A percentile compares a stretch with the other conserved stretches of the same genome.
Conservation (phyloP, 2,113 vertebrate species). For the Plectropomus leopardus region DNA sequence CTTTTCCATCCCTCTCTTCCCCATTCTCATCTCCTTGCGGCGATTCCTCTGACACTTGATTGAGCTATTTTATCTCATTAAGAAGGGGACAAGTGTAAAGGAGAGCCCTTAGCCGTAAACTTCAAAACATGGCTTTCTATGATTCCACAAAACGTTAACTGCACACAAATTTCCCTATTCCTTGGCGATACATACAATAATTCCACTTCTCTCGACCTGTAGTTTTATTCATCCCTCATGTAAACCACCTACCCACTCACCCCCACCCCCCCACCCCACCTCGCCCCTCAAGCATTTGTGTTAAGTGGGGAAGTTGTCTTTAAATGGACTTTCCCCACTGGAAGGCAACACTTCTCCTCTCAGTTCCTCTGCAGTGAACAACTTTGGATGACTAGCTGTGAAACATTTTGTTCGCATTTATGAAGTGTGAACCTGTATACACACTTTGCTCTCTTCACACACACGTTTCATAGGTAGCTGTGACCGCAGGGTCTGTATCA, state of each 20-base stretch:
- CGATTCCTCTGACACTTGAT: slow-evolving; percentile 68
- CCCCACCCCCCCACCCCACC: neutral
- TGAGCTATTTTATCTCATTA: slow-evolving; percentile 72
- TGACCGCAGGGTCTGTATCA: neutral
- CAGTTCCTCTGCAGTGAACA: slow-evolving; percentile 1
- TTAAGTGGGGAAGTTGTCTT: slow-evolving; percentile 11
- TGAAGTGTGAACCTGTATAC: neutral
- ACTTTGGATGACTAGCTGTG: neutral
- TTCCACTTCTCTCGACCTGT: slow-evolving; percentile 38
- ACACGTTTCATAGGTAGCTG: neutral
- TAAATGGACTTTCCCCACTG: slow-evolving; percentile 21
- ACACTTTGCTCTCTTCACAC: neutral
- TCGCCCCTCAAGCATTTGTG: slow-evolving; percentile 10
- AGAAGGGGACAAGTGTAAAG: slow-evolving; percentile 64
- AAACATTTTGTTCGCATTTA: slow-evolving; percentile 11
- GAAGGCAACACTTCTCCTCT: neutral
- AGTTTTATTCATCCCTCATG: slow-evolving; percentile 19
- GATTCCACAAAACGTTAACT: slow-evolving; percentile 36
- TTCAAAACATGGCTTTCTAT: slow-evolving; percentile 60
- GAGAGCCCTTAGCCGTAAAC: slow-evolving; percentile 51
- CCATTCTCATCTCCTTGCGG: slow-evolving; percentile 38
- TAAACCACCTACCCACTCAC: neutral
- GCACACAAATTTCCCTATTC: slow-evolving; percentile 31
- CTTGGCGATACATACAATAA: neutral
- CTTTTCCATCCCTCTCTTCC: slow-evolving; percentile 41